Percentiles rank a stretch among this genome's conserved stretches.
Conservation (phyloP, 2,888 invertebrate genomes). For the Acleris laterana region DNA sequence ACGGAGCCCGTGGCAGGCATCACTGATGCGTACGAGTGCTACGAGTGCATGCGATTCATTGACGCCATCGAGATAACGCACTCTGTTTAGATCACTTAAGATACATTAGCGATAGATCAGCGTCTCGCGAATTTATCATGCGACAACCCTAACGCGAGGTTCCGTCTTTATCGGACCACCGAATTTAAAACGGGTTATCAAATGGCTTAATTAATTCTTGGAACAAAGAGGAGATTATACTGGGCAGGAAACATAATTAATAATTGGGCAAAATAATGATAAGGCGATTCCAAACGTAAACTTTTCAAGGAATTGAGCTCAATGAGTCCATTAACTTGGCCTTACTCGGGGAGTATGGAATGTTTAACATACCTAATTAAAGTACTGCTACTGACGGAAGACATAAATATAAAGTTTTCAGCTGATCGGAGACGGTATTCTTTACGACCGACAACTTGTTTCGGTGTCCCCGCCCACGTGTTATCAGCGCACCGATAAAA, state of each 20-base stretch:
- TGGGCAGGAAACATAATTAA: constrained; percentile 22
- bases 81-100: constrained; percentile 62
- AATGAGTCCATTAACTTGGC: constrained; percentile 13
- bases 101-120: constrained; percentile 57
- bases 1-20: constrained; percentile 53
- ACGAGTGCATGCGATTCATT: constrained; percentile 68
- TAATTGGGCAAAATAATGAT: constrained; percentile 31
- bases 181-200: constrained; percentile 34
- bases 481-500: constrained; percentile 53
- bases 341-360: constrained; percentile 10
- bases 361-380: constrained; percentile 19
- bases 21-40: constrained; percentile 51
- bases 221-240: constrained; percentile 29
- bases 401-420: background rate
- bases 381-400: constrained; percentile 23
- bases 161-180: constrained; percentile 21
- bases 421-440: constrained; percentile 15
- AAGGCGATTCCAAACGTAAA: constrained; percentile 19
- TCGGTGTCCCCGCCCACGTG: constrained; percentile 27
- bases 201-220: constrained; percentile 24
- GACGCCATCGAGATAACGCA: constrained; percentile 65
- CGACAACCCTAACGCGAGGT: constrained; percentile 2
- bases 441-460: constrained; percentile 34
- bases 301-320: constrained; percentile 15
- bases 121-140: constrained; percentile 44